Base-by-base conservation (phyloP, 2,888 invertebrate species). In the Pharmacophagus antenor region DNA sequence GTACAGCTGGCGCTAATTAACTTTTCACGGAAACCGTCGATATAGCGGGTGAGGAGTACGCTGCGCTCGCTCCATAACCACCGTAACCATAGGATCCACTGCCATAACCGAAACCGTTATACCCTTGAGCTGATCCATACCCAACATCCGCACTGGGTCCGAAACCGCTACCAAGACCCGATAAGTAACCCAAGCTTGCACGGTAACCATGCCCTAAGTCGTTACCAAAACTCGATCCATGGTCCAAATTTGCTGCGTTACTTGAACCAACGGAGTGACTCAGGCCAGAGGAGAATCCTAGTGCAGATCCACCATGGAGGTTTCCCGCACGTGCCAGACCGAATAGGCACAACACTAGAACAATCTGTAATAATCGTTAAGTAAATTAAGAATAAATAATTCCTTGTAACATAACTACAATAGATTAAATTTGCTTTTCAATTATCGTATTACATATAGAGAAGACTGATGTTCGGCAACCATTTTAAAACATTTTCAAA, bases 1-100 rank as follows among this genome's bases (percentile, higher is more conserved):
- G 4, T 17, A 55, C 63, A 1, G 74, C 62, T 7, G 77, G 73
- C 0, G 76, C 66, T 1, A 65, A 0, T 76, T 71, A 61, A 80
- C 80, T 62, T 76, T 76, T 66, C 80, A 80, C 50, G 79, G 79
- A 82, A 1, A 82, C 77, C 12, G 73, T 69, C 0, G 83, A 82
- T 15, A 81, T 48, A 0, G 81, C 81, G 0, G 69, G 66, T 8
- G 64, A 58, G 52, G 49, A 63, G 54, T 48, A 66, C 22, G 37
- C 27, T 72, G 77, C 2, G 74, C 68, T 41, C 22, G 56, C 69
- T 7, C 72, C 55, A 57, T 67, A 68, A 42, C 37, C 47, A 6
- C 63, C 23, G 64, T 76, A 74, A 0, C 69, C 66, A 5, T 60
- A 67, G 12, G 76, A 71, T 7, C 42, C 46, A 8, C n/a, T 10